Evolutionary conservation across 2,113 vertebrate species (phyloP).

Genomic region (Columba janthina): DNA sequence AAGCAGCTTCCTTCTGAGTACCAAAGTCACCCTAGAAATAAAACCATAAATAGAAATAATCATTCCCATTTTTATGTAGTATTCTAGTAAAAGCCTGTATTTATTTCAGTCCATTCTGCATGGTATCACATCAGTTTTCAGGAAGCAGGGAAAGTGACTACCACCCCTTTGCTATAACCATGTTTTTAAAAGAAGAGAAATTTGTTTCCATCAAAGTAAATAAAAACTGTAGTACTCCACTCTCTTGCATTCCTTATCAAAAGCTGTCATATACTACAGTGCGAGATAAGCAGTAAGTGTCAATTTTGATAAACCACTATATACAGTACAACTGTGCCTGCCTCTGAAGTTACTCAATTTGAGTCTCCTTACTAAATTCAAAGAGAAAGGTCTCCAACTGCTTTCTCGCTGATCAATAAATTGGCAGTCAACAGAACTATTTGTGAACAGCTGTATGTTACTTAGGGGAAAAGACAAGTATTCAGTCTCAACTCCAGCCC

Average conservation of each 20-base stretch:
- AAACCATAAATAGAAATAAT: not conserved
- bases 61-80: accelerated
- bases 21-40: slow-evolving; percentile 94
- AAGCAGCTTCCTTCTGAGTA: slow-evolving; percentile 98
- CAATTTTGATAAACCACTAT: not conserved
- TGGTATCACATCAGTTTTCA: accelerated
- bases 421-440: not conserved
- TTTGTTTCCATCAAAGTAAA: not conserved
- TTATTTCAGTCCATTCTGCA: not conserved
- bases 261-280: not conserved
- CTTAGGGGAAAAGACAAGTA: not conserved
- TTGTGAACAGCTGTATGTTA: not conserved
- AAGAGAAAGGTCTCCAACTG: not conserved
- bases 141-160: not conserved
- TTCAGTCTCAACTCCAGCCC: not conserved
- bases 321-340: not conserved
- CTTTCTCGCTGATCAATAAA: not conserved
- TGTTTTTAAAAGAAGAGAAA: not conserved
- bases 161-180: not conserved
- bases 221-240: not conserved
- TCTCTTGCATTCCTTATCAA: not conserved
- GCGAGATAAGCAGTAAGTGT: not conserved
- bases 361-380: not conserved
- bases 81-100: not conserved
- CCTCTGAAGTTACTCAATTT: not conserved